Evolutionary conservation across 2,888 invertebrate genomes (phyloP).

Genomic region (Mythimna pallens): DNA sequence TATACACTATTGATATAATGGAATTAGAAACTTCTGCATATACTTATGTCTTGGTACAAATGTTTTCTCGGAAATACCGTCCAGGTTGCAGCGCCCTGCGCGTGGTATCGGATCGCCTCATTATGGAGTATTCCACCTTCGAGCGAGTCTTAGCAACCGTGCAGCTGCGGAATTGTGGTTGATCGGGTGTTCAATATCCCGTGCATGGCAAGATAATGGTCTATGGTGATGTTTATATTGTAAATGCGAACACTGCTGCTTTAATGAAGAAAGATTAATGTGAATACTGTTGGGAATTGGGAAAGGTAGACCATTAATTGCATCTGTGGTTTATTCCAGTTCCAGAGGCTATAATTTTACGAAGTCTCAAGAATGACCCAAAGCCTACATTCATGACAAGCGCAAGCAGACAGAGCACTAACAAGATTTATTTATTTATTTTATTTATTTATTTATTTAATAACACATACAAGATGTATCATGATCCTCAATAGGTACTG

Average conservation of each 20-base stretch:
- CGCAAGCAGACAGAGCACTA: neutral
- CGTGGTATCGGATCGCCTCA: slow-evolving; percentile 56
- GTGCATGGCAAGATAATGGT: slow-evolving; percentile 4
- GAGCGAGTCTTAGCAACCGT: slow-evolving; percentile 16
- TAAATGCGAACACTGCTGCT: neutral
- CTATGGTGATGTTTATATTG: neutral
- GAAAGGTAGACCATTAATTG: neutral
- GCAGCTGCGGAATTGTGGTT: neutral
- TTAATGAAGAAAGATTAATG: neutral
- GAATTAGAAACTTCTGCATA: slow-evolving; percentile 20
- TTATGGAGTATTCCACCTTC: slow-evolving; percentile 44
- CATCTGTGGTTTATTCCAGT: neutral
- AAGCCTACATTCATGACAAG: neutral
- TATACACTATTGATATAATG: neutral
- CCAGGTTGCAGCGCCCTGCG: slow-evolving; percentile 14
- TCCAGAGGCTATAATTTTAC: neutral
- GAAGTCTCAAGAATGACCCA: neutral
- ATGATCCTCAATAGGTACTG: neutral
- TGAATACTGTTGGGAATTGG: neutral
- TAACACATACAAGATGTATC: too few relatives aligned
- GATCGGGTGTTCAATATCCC: slow-evolving; percentile 41
- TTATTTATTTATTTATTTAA: too few relatives aligned
- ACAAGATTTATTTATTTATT: too few relatives aligned
- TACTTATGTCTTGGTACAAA: neutral
- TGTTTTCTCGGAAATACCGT: slow-evolving; percentile 25